A percentile compares a stretch with the other conserved stretches of the same genome.
Conservation (phyloP, 2,113 vertebrate species). For the Turnix velox region DNA sequence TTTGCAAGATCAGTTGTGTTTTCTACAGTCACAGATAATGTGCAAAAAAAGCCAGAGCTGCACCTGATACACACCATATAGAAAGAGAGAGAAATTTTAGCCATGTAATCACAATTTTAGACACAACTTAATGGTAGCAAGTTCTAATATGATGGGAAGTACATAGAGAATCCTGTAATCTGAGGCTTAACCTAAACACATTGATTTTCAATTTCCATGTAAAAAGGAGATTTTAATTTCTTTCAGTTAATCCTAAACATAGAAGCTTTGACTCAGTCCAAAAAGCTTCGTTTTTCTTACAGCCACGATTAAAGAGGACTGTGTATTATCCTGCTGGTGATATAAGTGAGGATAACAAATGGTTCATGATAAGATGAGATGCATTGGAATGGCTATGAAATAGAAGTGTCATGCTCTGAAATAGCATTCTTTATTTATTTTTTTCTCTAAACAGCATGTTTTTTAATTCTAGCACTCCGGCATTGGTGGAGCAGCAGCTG, state of each 20-base stretch:
- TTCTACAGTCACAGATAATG: not conserved
- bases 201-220: conserved; percentile 23
- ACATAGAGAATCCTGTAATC: conserved; percentile 29
- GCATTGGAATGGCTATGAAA: not conserved
- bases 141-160: conserved; percentile 27
- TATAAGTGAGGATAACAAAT: conserved; percentile 21
- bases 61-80: not conserved
- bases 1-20: not conserved
- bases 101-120: conserved; percentile 3
- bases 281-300: conserved; percentile 34
- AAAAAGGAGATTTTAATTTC: conserved; percentile 55
- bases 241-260: not conserved
- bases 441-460: conserved; percentile 23
- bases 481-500: conserved; percentile 92
- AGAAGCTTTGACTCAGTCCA: conserved; percentile 21
- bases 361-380: conserved; percentile 6
- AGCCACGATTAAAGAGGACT: conserved; percentile 26
- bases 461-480: conserved; percentile 87
- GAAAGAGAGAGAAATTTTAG: conserved; percentile 15
- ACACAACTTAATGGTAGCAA: conserved; percentile 22
- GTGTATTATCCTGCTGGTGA: conserved; percentile 1
- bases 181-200: conserved; percentile 21
- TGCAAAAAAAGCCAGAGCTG: not conserved
- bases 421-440: not conserved
- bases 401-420: not conserved